Evolutionary conservation across 1,140 invertebrate genomes (phyloP).

Genomic region (Eumeta japonica): DNA sequence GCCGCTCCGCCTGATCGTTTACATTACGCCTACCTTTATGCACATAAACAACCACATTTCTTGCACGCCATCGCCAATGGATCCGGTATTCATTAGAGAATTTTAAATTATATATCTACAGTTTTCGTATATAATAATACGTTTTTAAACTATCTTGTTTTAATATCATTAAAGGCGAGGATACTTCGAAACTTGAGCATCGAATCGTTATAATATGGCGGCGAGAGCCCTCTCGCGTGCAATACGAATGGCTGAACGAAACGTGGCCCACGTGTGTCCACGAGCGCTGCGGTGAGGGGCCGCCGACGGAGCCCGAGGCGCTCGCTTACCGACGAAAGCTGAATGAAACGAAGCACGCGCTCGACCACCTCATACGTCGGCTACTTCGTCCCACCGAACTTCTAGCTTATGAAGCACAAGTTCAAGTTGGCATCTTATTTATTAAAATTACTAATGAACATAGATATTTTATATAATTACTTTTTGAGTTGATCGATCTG

Average conservation of each 20-base stretch:
- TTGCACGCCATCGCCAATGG: conserved; percentile 71
- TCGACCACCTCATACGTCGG: conserved; percentile 72
- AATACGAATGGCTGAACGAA: conserved; percentile 84
- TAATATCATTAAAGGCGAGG: conserved; percentile 28
- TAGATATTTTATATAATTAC: conserved; percentile 1
- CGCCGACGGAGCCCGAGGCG: conserved; percentile 21
- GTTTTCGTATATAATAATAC: background rate
- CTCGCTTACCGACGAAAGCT: conserved; percentile 44
- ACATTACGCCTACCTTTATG: conserved; percentile 83
- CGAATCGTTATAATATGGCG: conserved; percentile 88
- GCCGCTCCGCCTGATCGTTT: conserved; percentile 68
- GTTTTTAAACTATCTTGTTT: background rate
- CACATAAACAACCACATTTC: conserved; percentile 80
- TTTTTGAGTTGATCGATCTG: background rate
- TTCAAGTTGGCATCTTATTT: conserved; percentile 48
- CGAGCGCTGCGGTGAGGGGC: conserved; percentile 38
- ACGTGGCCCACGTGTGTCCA: conserved; percentile 61
- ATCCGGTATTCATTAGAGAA: conserved; percentile 43
- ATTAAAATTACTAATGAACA: background rate
- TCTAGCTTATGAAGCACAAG: conserved; percentile 69
- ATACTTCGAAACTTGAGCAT: conserved; percentile 61
- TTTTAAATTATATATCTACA: no score
- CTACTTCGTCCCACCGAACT: conserved; percentile 71
- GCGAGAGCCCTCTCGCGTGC: conserved; percentile 77
- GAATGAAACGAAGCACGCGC: conserved; percentile 71